Percentiles rank a stretch among this genome's conserved stretches.
phyloP scores from a whole-genome alignment of 2,113 vertebrate species.

The Stigmatopora argus region DNA sequence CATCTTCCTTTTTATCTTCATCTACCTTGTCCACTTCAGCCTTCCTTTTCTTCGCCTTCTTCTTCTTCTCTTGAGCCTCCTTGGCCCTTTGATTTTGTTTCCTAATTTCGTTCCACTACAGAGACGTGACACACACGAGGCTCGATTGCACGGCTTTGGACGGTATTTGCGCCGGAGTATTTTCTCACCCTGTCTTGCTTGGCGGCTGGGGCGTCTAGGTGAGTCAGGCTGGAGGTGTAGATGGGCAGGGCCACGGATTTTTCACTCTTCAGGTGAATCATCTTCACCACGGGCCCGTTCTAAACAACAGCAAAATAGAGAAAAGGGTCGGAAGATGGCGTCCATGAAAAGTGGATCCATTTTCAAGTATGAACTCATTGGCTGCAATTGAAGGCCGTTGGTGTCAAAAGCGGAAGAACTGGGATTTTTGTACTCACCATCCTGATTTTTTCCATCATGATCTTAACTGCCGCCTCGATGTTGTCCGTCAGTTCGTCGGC shows the following conservation, averaged over 20 bases:
- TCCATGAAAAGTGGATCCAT: too few species aligned
- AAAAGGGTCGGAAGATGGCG: too few species aligned
- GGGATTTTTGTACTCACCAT: constrained; percentile 58
- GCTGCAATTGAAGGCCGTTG: too few species aligned
- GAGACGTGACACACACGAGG: constrained; percentile 4
- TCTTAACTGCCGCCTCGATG: constrained; percentile 60
- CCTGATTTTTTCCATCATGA: constrained; percentile 65
- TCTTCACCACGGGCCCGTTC: constrained; percentile 77
- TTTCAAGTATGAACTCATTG: too few species aligned
- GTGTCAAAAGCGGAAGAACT: too few species aligned
- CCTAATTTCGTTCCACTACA: constrained; percentile 3
- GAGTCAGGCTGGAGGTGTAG: constrained; percentile 69
- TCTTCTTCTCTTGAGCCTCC: neutral
- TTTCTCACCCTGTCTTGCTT: constrained; percentile 21
- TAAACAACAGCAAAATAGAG: constrained; percentile 34
- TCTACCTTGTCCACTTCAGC: constrained; percentile 17
- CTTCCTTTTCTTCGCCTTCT: constrained; percentile 5
- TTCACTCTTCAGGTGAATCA: constrained; percentile 82
- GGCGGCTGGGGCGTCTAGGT: constrained; percentile 28
- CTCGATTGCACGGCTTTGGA: neutral
- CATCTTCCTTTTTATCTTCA: constrained; percentile 32
- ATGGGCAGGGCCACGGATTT: constrained; percentile 79
- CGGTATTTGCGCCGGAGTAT: neutral
- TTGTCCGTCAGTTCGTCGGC: constrained; percentile 75
- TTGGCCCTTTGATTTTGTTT: neutral